Percentiles rank a stretch among this genome's conserved stretches.
Conservation (phyloP, 1,140 invertebrate genomes). For the Cydia amplana region DNA sequence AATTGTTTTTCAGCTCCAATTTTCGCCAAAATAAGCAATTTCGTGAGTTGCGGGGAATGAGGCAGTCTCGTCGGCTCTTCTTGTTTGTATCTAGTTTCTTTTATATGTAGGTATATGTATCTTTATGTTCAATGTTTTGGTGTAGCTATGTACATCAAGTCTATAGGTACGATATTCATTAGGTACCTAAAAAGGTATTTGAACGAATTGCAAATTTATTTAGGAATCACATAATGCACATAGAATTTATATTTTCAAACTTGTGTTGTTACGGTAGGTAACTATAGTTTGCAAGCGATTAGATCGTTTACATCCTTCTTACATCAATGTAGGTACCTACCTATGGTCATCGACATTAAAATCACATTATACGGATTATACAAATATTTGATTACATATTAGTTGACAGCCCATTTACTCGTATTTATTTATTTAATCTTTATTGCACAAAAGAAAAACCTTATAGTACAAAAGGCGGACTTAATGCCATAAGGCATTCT, state of each 20-base stretch:
- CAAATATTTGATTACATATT: too few relatives aligned
- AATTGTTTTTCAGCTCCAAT: slow-evolving; percentile 51
- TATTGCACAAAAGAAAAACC: too few relatives aligned
- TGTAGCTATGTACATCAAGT: too few relatives aligned
- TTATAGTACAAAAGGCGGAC: too few relatives aligned
- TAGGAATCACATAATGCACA: not conserved
- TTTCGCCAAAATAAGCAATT: slow-evolving; percentile 43
- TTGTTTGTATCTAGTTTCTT: not conserved
- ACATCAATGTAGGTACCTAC: too few relatives aligned
- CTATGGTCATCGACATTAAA: too few relatives aligned
- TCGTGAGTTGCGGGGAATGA: slow-evolving; percentile 27
- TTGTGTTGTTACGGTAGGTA: not conserved
- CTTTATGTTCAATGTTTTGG: not conserved
- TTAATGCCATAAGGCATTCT: too few relatives aligned
- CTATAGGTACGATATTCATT: too few relatives aligned
- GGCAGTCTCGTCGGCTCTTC: not conserved
- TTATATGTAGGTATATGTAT: not conserved
- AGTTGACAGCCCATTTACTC: not conserved
- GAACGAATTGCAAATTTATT: not conserved
- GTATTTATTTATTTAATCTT: too few relatives aligned
- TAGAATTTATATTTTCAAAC: not conserved
- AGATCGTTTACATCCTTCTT: too few relatives aligned
- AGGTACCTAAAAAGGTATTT: not conserved
- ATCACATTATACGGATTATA: too few relatives aligned
- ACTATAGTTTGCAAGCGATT: not conserved